A percentile compares a stretch with the other conserved stretches of the same genome.
Evolutionary conservation across 2,113 vertebrate genomes (phyloP).

Genomic region (Tragelaphus scriptus): DNA sequence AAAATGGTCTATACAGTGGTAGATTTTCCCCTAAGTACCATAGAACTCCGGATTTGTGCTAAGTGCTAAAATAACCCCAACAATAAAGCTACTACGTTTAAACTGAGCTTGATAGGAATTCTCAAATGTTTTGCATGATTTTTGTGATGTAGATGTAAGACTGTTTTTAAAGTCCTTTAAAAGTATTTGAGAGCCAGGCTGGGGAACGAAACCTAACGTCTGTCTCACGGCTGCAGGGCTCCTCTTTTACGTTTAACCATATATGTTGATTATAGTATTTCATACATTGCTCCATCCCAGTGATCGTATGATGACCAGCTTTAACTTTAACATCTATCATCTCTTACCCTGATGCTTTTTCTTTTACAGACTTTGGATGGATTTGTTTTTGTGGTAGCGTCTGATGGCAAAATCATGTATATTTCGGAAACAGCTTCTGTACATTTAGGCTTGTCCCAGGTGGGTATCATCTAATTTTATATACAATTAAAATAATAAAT

Average conservation of each 20-base stretch:
- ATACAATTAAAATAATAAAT: not conserved
- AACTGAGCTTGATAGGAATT: conserved; percentile 20
- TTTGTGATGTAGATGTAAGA: not conserved
- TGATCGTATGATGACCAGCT: not conserved
- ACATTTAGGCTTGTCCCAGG: conserved; percentile 96
- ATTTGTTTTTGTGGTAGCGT: conserved; percentile 95
- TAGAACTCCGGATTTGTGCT: conserved; percentile 74
- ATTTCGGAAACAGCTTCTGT: conserved; percentile 97
- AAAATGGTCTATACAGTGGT: conserved; percentile 50
- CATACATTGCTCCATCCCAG: not conserved
- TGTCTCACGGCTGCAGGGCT: not conserved
- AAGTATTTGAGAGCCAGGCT: conserved; percentile 6
- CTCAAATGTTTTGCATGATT: conserved; percentile 36
- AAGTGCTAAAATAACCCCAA: conserved; percentile 67
- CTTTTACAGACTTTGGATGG: conserved; percentile 92
- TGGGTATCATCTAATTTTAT: conserved; percentile 68
- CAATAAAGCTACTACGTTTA: conserved; percentile 72
- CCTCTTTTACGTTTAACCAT: not conserved
- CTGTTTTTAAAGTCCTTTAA: conserved; percentile 42
- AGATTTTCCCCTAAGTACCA: conserved; percentile 65
- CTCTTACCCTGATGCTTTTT: conserved; percentile 41
- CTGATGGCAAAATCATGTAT: conserved; percentile 98
- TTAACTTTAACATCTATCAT: not conserved
- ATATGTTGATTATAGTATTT: not conserved
- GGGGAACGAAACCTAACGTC: not conserved